These are phyloP conservation scores for Fregetta grallaria DNA, from an alignment of 2,113 vertebrate species.

Conservation along the genomic window DNA sequence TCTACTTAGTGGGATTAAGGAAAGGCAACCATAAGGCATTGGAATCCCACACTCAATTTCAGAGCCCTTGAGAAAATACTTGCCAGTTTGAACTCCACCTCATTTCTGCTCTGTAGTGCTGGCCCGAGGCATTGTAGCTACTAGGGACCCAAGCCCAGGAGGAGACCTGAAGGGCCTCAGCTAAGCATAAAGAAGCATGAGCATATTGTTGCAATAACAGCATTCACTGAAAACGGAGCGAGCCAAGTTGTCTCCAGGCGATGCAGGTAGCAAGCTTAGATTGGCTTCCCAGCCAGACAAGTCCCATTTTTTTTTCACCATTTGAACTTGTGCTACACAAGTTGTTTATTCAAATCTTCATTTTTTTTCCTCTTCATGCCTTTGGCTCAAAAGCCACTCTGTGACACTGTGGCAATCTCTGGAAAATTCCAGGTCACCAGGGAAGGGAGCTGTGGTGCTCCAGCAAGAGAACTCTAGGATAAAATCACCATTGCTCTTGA, in stretches of 20 bases:
- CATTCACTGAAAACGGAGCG: background rate
- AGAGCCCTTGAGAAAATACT: slow-evolving; percentile 70
- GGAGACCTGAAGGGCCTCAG: slow-evolving; percentile 66
- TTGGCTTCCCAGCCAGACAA: slow-evolving; percentile 51
- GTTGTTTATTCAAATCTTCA: slow-evolving; percentile 41
- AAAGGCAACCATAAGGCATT: slow-evolving; percentile 3
- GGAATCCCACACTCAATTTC: slow-evolving; percentile 39
- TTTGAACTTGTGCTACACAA: background rate
- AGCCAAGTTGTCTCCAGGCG: slow-evolving; percentile 45
- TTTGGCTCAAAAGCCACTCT: slow-evolving; percentile 55
- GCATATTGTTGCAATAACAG: slow-evolving; percentile 46
- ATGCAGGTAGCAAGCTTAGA: slow-evolving; percentile 27
- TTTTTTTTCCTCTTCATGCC: slow-evolving; percentile 26
- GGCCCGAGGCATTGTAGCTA: slow-evolving; percentile 68
- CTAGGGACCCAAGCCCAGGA: slow-evolving; percentile 64
- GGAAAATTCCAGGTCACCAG: slow-evolving; percentile 18
- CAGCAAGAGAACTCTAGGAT: background rate
- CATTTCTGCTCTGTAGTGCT: slow-evolving; percentile 50
- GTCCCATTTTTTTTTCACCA: slow-evolving; percentile 13
- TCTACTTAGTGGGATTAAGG: slow-evolving; percentile 20
- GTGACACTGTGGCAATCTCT: background rate
- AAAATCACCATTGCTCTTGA: background rate
- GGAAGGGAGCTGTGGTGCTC: background rate
- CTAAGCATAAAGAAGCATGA: slow-evolving; percentile 37
- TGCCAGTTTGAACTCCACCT: slow-evolving; percentile 52